Evolutionary conservation across 1,140 invertebrate genomes (phyloP), one percentile per base, ranked within the genome.

Genomic region (Tenebrio molitor): DNA sequence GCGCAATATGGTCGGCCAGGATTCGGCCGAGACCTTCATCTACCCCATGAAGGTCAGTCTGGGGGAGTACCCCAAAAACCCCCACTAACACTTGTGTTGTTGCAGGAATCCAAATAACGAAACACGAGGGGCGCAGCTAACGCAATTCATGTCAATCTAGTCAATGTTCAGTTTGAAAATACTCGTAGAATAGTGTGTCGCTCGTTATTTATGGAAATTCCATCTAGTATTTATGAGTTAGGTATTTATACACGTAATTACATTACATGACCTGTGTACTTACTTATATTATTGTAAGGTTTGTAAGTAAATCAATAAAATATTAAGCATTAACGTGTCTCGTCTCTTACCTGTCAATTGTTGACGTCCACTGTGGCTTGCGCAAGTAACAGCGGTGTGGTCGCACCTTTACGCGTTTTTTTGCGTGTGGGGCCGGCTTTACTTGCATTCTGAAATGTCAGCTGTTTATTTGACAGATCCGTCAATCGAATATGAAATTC

Each of bases 11-110:
- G 83, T 86, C 23, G 91, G 91, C 6, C 85, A 88, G 50, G 91
- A 92, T 74, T 82, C 84, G 1, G 85, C 85, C 1, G 84, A 87
- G 15, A 92, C 92, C 10, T 95, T 95, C 83, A 80, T 96, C 5
- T 95, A 95, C 80, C 92, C 93, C 7, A 84, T 91, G 82, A 79
- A 85, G 82, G 89, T 89, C 84, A 86, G 84, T 64, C 12, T 8
- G 5, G 6, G n/a, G 6, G 15, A n/a, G n/a, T n/a, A n/a, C n/a
- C n/a, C n/a, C n/a, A n/a, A n/a, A n/a, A n/a, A n/a, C 8, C 3
- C 10, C 23, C 4, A 62, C 2, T 65, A 29, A 16, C n/a, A 7
- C 7, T 14, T 25, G 2, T 63, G 34, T 8, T 66, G 14, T 67
- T 33, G 17, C 23, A 73, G 33, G 21, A 68, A 15, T 69, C 17